Percentiles rank a stretch among this genome's conserved stretches.
phyloP scores from a whole-genome alignment of 2,113 vertebrate species.

The Tympanuchus pallidicinctus region DNA sequence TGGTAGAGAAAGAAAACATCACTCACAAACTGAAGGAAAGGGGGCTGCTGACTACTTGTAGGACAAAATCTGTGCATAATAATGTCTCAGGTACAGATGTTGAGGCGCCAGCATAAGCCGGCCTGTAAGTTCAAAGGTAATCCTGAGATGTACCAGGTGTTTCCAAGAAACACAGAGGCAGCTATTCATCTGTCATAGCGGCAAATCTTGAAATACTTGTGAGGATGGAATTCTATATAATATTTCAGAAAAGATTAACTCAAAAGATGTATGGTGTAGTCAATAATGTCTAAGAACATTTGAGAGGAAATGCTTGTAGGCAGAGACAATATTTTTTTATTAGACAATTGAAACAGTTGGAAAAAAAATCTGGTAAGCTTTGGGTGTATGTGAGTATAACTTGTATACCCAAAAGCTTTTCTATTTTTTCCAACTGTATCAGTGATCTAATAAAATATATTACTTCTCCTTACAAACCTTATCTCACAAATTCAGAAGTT shows the following conservation, averaged over 20 bases:
- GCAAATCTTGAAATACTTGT: not conserved
- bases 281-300: not conserved
- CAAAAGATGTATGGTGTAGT: not conserved
- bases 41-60: not conserved
- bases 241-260: conserved; percentile 9
- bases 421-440: not conserved
- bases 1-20: not conserved
- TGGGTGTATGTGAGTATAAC: not conserved
- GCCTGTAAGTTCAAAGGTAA: not conserved
- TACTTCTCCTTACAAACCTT: not conserved
- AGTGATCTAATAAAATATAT: conserved; percentile 21
- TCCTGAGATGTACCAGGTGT: not conserved
- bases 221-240: not conserved
- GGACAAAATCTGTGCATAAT: not conserved
- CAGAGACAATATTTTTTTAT: conserved; percentile 4
- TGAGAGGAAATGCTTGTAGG: not conserved
- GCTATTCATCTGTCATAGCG: not conserved
- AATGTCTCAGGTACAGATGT: not conserved
- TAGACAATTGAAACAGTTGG: not conserved
- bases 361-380: not conserved
- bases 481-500: conserved; percentile 2
- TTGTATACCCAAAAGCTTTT: conserved; percentile 10
- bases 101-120: not conserved
- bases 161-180: not conserved
- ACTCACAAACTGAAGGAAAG: not conserved